phyloP scores from a whole-genome alignment of 2,113 vertebrate genomes.

The Prolemur simus region DNA sequence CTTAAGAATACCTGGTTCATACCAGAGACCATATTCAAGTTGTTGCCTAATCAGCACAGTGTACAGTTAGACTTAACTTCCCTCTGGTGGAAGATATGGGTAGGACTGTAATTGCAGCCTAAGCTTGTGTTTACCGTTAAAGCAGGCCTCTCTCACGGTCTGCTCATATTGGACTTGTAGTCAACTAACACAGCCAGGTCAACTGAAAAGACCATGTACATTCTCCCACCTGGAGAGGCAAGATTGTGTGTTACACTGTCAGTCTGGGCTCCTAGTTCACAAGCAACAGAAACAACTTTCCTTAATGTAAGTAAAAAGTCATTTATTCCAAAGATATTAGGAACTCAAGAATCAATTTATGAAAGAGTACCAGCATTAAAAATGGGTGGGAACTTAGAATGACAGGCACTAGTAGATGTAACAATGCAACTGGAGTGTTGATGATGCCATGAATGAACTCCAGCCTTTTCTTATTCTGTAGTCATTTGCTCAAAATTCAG shows the following conservation, averaged over 20 bases:
- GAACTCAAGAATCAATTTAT: neutral
- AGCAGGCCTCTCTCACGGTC: neutral
- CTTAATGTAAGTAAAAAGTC: neutral
- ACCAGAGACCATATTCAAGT: neutral
- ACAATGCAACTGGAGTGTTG: neutral
- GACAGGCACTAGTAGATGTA: neutral
- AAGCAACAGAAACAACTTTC: neutral
- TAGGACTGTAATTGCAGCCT: neutral
- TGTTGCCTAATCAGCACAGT: neutral
- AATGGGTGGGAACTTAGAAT: neutral
- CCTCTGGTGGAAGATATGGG: neutral
- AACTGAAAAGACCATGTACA: neutral
- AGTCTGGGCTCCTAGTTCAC: neutral
- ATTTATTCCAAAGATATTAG: neutral
- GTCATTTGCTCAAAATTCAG: neutral
- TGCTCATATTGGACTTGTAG: neutral
- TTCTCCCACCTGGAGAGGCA: neutral
- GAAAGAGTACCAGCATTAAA: neutral
- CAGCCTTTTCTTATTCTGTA: neutral
- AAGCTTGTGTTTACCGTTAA: neutral
- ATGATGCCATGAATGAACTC: neutral
- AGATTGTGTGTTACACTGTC: neutral
- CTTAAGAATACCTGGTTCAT: neutral
- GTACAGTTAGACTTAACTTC: neutral
- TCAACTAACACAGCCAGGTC: neutral